Evolutionary conservation across 2,113 vertebrate genomes (phyloP).

Genomic region (Puntigrus tetrazona): DNA sequence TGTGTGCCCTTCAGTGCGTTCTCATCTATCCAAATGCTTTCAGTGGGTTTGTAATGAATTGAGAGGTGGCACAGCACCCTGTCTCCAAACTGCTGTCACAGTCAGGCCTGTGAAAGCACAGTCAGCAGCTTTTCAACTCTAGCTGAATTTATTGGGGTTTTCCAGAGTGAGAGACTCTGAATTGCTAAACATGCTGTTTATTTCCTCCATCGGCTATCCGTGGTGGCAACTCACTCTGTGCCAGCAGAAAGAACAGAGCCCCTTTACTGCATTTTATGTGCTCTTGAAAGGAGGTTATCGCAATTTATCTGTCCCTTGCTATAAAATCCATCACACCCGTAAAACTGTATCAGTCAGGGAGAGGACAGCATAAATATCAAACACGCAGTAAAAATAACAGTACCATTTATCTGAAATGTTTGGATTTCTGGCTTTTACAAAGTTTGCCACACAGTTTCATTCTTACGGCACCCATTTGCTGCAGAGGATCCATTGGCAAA

Average conservation of each 20-base stretch:
- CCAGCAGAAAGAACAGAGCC: constrained; percentile 5
- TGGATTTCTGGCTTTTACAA: background rate
- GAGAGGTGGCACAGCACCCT: constrained; percentile 3
- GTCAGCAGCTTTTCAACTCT: constrained; percentile 49
- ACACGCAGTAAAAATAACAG: background rate
- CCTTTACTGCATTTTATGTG: background rate
- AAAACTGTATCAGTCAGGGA: constrained; percentile 7
- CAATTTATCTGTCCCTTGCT: background rate
- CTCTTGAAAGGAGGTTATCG: background rate
- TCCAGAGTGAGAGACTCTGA: constrained; percentile 14
- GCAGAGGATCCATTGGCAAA: no score
- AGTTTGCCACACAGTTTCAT: background rate
- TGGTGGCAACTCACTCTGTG: background rate
- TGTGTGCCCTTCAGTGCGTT: background rate
- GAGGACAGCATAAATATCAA: background rate
- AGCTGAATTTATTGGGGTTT: constrained; percentile 42
- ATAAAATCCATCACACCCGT: background rate
- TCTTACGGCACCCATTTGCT: no score
- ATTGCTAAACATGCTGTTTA: constrained; percentile 33
- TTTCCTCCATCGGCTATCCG: background rate
- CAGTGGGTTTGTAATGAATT: constrained; percentile 38
- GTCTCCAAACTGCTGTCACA: constrained; percentile 27
- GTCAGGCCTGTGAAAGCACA: constrained; percentile 35
- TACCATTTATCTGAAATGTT: background rate
- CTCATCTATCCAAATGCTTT: constrained; percentile 43